Percentiles rank a stretch among this genome's conserved stretches.
Conservation (phyloP, 2,888 invertebrate species). For the Phengaris alcon region DNA sequence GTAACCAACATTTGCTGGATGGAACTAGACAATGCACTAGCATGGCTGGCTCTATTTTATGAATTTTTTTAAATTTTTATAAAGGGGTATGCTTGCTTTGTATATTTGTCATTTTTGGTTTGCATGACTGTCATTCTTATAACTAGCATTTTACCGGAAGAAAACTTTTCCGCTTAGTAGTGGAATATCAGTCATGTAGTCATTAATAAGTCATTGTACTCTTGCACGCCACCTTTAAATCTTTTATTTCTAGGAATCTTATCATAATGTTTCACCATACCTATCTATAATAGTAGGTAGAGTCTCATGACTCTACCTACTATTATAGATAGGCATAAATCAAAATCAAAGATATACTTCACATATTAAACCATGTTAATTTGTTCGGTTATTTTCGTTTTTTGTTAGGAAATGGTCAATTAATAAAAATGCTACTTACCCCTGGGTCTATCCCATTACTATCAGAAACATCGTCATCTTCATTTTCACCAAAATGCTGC, state of each 20-base stretch:
- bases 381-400: too few relatives aligned
- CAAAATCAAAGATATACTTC: background rate
- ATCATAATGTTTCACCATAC: background rate
- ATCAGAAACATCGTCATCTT: slow-evolving; percentile 44
- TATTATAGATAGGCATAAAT: too few relatives aligned
- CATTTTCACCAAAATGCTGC: slow-evolving; percentile 58
- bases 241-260: background rate
- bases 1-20: too few relatives aligned
- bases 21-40: too few relatives aligned
- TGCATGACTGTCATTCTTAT: too few relatives aligned
- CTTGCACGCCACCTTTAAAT: background rate
- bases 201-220: background rate
- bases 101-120: too few relatives aligned
- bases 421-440: slow-evolving; percentile 47
- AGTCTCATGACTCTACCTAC: too few relatives aligned
- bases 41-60: too few relatives aligned
- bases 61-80: too few relatives aligned
- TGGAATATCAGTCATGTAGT: background rate
- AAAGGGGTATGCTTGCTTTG: too few relatives aligned
- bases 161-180: background rate
- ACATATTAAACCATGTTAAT: background rate
- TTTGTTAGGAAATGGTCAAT: too few relatives aligned
- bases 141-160: background rate
- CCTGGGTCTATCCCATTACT: slow-evolving; percentile 53
- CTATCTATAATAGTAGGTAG: background rate